Evolutionary conservation across 2,113 vertebrate genomes (phyloP), one percentile per base, ranked within the genome.

Genomic region (Psittacara wagleri): DNA sequence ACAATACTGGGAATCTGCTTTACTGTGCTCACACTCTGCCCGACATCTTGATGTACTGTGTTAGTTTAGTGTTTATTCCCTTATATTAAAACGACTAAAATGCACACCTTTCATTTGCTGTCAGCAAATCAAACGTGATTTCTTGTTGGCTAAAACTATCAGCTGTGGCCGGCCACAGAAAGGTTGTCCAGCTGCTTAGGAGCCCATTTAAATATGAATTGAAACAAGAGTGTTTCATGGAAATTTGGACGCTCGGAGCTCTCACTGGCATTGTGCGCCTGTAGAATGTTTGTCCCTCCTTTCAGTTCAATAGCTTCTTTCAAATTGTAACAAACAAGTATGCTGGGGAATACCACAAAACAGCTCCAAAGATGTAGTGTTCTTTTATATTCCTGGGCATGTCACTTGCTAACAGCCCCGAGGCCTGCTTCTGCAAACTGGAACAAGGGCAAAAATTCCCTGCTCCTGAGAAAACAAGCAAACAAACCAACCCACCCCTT

Each of bases 221-320:
- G 94, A 51, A 94, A 92, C 77, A 62, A 86, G 94, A 96, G 88
- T 0, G 74, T 79, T 95, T 46, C 96, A 94, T 83, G 95, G 96
- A 95, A 94, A 97, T 96, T 94, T 96, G 96, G 95, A 84, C 6
- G 57, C 94, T 93, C 57, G n/a, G 28, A 17, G 86, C 92, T 95
- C 94, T 91, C 90, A 2, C 95, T 27, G 95, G 88, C 95, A 96
- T 97, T 97, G 96, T 97, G 86, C 2, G 69, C 91, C 82, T 13
- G 67, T 48, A 92, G 92, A 95, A 87, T 96, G 96, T 96, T 95
- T 96, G 95, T 95, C 91, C 95, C 96, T 97, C 96, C 96, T 97
- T 97, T 97, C 96, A 94, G 88, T 48, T 97, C 96, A 97, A 96
- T 96, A 88, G 96, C 88, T 84, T 80, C 96, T 97, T 96, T 97